Evolutionary conservation across 1,140 invertebrate genomes (phyloP).

Genomic region (Penaeus vannamei): DNA sequence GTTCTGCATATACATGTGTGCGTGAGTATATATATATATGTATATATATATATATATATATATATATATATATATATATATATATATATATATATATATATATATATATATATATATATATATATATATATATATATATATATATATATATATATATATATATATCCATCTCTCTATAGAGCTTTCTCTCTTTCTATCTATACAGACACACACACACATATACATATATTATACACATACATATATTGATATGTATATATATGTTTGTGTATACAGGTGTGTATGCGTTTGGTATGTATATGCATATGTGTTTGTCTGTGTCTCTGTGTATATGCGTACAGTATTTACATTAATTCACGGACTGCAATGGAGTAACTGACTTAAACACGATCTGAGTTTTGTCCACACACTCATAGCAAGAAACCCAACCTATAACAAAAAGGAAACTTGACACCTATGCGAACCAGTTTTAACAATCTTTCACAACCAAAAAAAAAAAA

Average conservation of each 20-base stretch:
- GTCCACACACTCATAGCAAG: no score
- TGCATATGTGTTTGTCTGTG: background rate
- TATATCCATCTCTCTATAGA: no score
- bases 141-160: no score
- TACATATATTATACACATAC: conserved; percentile 6
- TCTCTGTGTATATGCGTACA: background rate
- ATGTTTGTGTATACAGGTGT: background rate
- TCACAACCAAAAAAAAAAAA: no score
- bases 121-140: no score
- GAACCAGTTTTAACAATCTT: no score
- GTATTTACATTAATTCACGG: background rate
- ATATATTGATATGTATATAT: background rate
- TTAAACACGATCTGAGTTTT: no score
- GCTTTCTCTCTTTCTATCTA: background rate
- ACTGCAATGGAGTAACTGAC: no score
- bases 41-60: conserved; percentile 19
- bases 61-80: background rate
- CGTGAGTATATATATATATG: background rate
- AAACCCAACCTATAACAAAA: no score
- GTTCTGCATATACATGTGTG: background rate
- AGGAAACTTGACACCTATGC: no score
- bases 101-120: no score
- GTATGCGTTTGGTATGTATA: background rate
- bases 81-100: background rate
- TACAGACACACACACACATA: background rate